Evolutionary conservation across 2,888 invertebrate species (phyloP).

Genomic region (Apamea anceps): DNA sequence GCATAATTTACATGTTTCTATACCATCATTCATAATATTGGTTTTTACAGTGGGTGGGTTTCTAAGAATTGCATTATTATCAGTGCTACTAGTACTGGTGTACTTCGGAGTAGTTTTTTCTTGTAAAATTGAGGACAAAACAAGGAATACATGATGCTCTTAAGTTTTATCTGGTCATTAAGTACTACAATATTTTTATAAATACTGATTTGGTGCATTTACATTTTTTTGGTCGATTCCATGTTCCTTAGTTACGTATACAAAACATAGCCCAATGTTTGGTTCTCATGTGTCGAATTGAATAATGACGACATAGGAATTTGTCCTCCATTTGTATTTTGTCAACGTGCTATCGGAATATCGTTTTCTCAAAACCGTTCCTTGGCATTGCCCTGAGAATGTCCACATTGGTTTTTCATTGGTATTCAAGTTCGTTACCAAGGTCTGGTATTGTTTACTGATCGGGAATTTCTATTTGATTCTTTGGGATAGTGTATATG

Average conservation of each 20-base stretch:
- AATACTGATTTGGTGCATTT: not conserved
- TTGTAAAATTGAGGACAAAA: not conserved
- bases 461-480: constrained; percentile 78
- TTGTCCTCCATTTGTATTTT: constrained; percentile 83
- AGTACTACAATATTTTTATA: not conserved
- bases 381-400: constrained; percentile 86
- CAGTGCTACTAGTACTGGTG: constrained; percentile 12
- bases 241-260: not conserved
- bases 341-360: constrained; percentile 84
- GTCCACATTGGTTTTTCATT: constrained; percentile 77
- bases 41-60: constrained; percentile 58
- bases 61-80: constrained; percentile 50
- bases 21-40: constrained; percentile 62
- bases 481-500: constrained; percentile 74
- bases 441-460: constrained; percentile 79
- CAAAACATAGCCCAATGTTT: constrained; percentile 66
- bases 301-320: constrained; percentile 84
- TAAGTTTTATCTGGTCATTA: not conserved
- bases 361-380: constrained; percentile 89
- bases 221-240: not conserved
- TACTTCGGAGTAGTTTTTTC: not conserved
- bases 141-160: not conserved
- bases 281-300: constrained; percentile 84
- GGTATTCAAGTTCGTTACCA: constrained; percentile 77
- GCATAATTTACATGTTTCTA: constrained; percentile 65